phyloP scores from a whole-genome alignment of 1,140 invertebrate species.

The Drosophila grimshawi region DNA sequence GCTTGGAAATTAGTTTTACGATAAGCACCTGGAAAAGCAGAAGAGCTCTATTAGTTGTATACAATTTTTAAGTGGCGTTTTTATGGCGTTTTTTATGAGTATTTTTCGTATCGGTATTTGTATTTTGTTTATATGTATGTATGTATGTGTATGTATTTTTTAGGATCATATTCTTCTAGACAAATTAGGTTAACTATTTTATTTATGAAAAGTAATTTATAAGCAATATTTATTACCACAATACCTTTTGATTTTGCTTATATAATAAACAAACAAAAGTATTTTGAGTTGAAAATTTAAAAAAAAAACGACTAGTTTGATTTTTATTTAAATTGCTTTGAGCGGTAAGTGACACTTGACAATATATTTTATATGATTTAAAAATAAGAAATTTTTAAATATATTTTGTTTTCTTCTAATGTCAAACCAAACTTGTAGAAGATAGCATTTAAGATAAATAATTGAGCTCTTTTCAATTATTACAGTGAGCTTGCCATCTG shows the following conservation, averaged over 20 bases:
- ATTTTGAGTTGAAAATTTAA: constrained; percentile 36
- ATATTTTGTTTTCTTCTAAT: too few species aligned
- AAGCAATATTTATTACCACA: constrained; percentile 68
- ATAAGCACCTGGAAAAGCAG: constrained; percentile 59
- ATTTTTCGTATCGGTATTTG: constrained; percentile 53
- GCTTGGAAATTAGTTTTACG: constrained; percentile 69
- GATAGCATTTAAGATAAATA: too few species aligned
- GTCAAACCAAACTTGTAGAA: too few species aligned
- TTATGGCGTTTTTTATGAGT: constrained; percentile 60
- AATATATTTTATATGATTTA: neutral
- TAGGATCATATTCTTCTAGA: constrained; percentile 38
- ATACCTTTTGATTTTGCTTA: constrained; percentile 54
- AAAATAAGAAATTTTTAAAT: neutral
- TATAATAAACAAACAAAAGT: constrained; percentile 68
- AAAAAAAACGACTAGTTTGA: constrained; percentile 1
- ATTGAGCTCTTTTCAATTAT: too few species aligned
- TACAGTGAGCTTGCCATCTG: neutral
- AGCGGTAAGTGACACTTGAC: neutral
- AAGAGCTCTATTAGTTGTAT: constrained; percentile 76
- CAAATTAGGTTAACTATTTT: constrained; percentile 70
- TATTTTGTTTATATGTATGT: constrained; percentile 41
- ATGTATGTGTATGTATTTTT: constrained; percentile 32
- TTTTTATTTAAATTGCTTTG: constrained; percentile 8
- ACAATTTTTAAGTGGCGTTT: constrained; percentile 47
- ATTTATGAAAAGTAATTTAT: constrained; percentile 75